Conservation (phyloP, 2,797 vertebrate species). For the Chromis chromis region DNA sequence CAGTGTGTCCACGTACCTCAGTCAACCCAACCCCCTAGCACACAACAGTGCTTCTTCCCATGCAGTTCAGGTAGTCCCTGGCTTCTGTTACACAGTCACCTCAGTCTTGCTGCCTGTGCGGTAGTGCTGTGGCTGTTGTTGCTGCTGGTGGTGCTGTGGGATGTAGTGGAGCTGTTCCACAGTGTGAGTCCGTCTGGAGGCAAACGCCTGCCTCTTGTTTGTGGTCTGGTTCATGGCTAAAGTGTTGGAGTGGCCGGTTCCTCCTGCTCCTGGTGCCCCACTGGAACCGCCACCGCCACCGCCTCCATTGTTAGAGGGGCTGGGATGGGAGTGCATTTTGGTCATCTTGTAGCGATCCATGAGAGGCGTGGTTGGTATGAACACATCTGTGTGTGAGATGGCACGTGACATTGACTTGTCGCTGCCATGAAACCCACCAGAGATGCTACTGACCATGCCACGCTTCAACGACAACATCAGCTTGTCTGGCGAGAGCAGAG, state of each 20-base stretch:
- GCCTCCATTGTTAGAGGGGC: conserved; percentile 92
- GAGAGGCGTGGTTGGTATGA: conserved; percentile 94
- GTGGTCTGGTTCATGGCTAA: conserved; percentile 93
- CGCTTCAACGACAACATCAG: conserved; percentile 93
- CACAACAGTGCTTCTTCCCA: conserved; percentile 25
- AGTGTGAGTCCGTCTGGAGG: conserved; percentile 96
- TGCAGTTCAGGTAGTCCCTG: conserved; percentile 34
- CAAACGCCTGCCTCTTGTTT: conserved; percentile 96
- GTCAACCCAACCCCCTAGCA: not conserved
- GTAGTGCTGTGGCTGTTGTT: conserved; percentile 93
- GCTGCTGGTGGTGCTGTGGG: conserved; percentile 89
- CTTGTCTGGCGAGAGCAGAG: conserved; percentile 95
- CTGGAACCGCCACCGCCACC: conserved; percentile 51
- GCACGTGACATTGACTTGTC: conserved; percentile 92
- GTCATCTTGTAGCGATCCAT: conserved; percentile 99
- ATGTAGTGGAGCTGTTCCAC: conserved; percentile 98
- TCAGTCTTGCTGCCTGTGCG: conserved; percentile 98
- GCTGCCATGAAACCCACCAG: conserved; percentile 82
- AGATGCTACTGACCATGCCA: conserved; percentile 78
- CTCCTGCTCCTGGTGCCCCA: conserved; percentile 33
- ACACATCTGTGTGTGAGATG: conserved; percentile 97
- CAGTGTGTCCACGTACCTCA: conserved; percentile 31
- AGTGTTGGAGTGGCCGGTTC: conserved; percentile 87
- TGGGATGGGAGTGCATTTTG: conserved; percentile 99
- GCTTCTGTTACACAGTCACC: conserved; percentile 93